A percentile compares a stretch with the other conserved stretches of the same genome.
phyloP scores from a whole-genome alignment of 2,797 vertebrate genomes.

The Muscicapa comitata region DNA sequence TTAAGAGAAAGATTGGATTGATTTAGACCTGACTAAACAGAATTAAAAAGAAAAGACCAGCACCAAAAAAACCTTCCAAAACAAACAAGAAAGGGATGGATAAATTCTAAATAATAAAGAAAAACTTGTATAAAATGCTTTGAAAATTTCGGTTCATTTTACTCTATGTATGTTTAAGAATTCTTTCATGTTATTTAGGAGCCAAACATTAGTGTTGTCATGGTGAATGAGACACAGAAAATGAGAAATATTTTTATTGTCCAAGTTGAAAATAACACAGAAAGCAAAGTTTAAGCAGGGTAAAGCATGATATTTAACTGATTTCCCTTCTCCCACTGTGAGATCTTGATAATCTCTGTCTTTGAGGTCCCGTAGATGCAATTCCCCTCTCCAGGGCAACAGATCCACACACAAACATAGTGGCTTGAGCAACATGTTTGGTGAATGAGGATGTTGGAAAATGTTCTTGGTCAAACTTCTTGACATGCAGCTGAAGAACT shows the following conservation, averaged over 20 bases:
- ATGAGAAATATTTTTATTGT: background rate
- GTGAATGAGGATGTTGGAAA: background rate
- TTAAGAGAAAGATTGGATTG: constrained; percentile 9
- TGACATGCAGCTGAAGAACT: background rate
- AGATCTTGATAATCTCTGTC: background rate
- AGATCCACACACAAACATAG: background rate
- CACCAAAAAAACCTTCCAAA: background rate
- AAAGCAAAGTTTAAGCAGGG: background rate
- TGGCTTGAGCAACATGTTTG: background rate
- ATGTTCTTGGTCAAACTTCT: background rate
- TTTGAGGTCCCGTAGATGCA: background rate
- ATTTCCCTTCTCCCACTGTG: background rate
- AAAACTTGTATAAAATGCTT: background rate
- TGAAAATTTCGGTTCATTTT: background rate
- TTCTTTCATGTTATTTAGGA: background rate
- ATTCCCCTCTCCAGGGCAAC: background rate
- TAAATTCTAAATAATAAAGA: background rate
- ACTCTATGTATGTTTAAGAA: background rate
- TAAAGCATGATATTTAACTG: background rate
- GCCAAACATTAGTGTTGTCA: background rate
- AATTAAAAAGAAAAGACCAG: background rate
- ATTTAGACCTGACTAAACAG: background rate
- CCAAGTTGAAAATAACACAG: background rate
- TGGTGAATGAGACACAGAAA: background rate
- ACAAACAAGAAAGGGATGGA: background rate